Conservation (phyloP, 2,797 vertebrate genomes). For the Lycodopsis pacificus region DNA sequence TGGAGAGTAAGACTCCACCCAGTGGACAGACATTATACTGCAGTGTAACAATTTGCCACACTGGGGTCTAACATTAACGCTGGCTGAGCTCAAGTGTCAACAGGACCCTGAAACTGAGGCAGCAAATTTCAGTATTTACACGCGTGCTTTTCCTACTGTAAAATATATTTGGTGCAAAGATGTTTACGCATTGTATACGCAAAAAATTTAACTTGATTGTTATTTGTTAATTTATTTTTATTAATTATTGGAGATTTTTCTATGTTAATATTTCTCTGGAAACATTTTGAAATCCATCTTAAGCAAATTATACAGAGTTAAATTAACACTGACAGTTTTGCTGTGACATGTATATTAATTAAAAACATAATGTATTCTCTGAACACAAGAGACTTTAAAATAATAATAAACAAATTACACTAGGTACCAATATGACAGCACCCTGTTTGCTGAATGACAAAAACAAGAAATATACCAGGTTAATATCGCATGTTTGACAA, state of each 20-base stretch:
- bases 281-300: constrained; percentile 1
- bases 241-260: background rate
- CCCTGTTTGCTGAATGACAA: constrained; percentile 37
- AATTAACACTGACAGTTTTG: constrained; percentile 30
- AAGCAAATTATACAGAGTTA: background rate
- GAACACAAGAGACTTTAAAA: constrained; percentile 30
- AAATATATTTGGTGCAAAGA: background rate
- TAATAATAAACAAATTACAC: constrained; percentile 36
- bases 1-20: constrained; percentile 11
- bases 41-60: background rate
- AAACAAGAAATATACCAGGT: constrained; percentile 46
- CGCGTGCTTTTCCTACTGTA: background rate
- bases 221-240: background rate
- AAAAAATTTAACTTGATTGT: background rate
- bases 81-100: background rate
- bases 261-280: background rate
- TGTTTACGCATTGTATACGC: background rate
- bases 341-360: constrained; percentile 24
- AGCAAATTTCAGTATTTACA: background rate
- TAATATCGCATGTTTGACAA: constrained; percentile 44
- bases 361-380: constrained; percentile 33
- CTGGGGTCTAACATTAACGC: background rate
- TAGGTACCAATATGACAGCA: constrained; percentile 27
- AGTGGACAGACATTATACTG: constrained; percentile 1
- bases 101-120: background rate